Conservation (phyloP, 1,140 invertebrate species). For the Centruroides vittatus region DNA sequence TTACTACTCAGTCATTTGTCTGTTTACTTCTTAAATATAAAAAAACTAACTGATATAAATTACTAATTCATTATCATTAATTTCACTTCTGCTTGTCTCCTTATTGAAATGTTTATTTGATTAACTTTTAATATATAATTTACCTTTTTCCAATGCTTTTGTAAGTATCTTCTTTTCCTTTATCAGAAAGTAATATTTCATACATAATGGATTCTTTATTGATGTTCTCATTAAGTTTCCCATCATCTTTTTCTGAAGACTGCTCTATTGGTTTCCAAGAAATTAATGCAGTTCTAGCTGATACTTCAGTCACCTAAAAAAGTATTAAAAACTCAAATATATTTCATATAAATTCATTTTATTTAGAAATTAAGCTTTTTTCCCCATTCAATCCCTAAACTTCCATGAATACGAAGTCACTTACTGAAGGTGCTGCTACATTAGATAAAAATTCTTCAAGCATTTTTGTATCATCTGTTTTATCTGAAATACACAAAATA, state of each 20-base stretch:
- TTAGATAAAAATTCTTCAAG: not conserved
- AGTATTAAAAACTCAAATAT: slow-evolving; percentile 15
- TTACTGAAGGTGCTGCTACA: not conserved
- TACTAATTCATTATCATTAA: too few species aligned
- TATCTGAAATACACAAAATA: too few species aligned
- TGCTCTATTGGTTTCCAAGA: slow-evolving; percentile 52
- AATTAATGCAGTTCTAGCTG: slow-evolving; percentile 57
- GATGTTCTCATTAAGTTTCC: slow-evolving; percentile 26
- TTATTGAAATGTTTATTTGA: too few species aligned
- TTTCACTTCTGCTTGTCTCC: too few species aligned
- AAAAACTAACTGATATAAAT: too few species aligned
- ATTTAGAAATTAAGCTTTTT: too few species aligned
- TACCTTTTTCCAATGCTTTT: slow-evolving; percentile 37
- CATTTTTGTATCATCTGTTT: too few species aligned
- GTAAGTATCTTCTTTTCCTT: slow-evolving; percentile 55
- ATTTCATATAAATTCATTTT: too few species aligned
- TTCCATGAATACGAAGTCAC: not conserved
- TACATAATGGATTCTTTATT: slow-evolving; percentile 49
- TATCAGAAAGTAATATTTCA: slow-evolving; percentile 59
- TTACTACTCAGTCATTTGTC: too few species aligned
- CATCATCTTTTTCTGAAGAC: slow-evolving; percentile 37
- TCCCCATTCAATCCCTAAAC: too few species aligned
- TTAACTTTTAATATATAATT: too few species aligned
- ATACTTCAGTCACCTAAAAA: slow-evolving; percentile 55
- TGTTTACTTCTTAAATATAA: too few species aligned